Conservation (phyloP, 2,113 vertebrate species). For the Vicugna pacos region DNA sequence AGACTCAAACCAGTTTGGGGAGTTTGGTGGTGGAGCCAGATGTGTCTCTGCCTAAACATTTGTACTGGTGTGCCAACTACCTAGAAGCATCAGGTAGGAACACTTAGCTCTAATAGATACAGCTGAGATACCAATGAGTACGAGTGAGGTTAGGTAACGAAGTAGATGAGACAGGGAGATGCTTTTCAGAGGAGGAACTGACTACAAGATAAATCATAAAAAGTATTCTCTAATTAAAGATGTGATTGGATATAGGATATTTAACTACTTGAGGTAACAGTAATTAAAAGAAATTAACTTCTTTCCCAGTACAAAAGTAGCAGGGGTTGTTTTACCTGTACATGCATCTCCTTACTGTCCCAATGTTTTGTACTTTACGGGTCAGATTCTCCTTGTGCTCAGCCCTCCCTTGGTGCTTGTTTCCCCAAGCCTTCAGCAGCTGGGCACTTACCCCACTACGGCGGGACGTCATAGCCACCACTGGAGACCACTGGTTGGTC, state of each 20-base stretch:
- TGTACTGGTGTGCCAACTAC: not conserved
- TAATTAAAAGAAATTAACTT: not conserved
- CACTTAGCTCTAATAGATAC: not conserved
- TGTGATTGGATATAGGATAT: not conserved
- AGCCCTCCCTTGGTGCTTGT: not conserved
- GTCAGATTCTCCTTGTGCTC: not conserved
- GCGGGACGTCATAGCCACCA: constrained; percentile 98
- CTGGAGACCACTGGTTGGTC: constrained; percentile 99
- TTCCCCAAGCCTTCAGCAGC: not conserved
- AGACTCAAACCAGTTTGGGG: not conserved
- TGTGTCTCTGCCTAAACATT: not conserved
- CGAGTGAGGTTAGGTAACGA: not conserved
- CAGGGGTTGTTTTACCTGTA: not conserved
- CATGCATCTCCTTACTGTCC: not conserved
- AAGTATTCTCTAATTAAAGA: constrained; percentile 1
- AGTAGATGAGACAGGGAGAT: not conserved
- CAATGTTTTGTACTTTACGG: not conserved
- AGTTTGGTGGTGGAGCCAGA: not conserved
- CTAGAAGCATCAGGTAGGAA: not conserved
- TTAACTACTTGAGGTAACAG: constrained; percentile 9
- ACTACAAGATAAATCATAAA: constrained; percentile 10
- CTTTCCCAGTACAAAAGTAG: not conserved
- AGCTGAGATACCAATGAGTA: not conserved
- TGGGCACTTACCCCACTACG: constrained; percentile 93
- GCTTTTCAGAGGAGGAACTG: not conserved